Conservation (phyloP, 2,888 invertebrate species). For the Caenorhabditis japonica region DNA sequence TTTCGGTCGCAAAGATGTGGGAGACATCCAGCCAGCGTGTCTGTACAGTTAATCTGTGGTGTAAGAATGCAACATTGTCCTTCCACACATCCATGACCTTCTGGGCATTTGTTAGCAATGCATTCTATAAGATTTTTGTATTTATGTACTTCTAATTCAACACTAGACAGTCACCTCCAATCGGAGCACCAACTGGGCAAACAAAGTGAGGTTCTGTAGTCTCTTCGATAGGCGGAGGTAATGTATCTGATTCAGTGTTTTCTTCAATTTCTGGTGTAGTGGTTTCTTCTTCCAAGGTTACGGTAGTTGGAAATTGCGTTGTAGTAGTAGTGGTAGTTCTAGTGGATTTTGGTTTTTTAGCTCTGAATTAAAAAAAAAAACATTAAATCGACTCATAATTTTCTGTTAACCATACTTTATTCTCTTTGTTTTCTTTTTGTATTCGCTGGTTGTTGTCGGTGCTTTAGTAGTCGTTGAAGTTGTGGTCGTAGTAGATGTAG, state of each 20-base stretch:
- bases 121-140: conserved; percentile 40
- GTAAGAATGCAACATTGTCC: conserved; percentile 68
- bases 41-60: conserved; percentile 69
- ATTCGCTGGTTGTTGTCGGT: conserved; percentile 12
- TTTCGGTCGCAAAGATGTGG: conserved; percentile 62
- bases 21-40: conserved; percentile 60
- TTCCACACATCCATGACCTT: conserved; percentile 67
- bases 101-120: conserved; percentile 63
- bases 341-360: conserved; percentile 32
- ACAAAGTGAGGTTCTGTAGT: conserved; percentile 42
- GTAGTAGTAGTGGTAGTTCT: conserved; percentile 41
- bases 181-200: conserved; percentile 66
- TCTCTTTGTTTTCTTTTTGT: conserved; percentile 21
- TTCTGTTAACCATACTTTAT: conserved; percentile 17
- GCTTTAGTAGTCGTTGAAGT: conserved; percentile 37
- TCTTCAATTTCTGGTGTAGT: conserved; percentile 34
- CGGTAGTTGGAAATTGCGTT: conserved; percentile 22
- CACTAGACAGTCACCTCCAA: conserved; percentile 67
- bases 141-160: too few relatives aligned
- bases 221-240: conserved; percentile 26
- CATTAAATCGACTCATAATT: neutral
- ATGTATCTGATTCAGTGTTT: conserved; percentile 22
- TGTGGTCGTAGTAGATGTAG: conserved; percentile 18
- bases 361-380: conserved; percentile 7
- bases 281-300: conserved; percentile 29